phyloP scores from a whole-genome alignment of 1,140 invertebrate species.

The Micrasema minimum region DNA sequence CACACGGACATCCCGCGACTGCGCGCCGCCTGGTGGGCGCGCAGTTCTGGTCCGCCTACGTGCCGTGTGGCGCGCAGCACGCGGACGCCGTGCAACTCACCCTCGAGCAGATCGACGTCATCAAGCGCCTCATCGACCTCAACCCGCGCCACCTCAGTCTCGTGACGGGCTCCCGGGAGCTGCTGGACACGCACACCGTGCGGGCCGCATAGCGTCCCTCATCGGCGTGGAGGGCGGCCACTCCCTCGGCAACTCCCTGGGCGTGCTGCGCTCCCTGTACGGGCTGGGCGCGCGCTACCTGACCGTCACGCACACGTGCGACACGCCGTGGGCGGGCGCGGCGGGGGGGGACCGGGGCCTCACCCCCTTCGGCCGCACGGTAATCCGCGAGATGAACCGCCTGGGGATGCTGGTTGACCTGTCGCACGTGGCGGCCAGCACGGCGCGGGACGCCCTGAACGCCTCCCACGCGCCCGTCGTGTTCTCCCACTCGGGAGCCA shows the following conservation, averaged over 20 bases:
- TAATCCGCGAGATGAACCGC: conserved; percentile 88
- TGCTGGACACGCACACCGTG: conserved; percentile 80
- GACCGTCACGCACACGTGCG: conserved; percentile 83
- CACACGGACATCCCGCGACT: conserved; percentile 91
- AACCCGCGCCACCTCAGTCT: conserved; percentile 77
- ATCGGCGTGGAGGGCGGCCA: conserved; percentile 90
- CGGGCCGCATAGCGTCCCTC: conserved; percentile 82
- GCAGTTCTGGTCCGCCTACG: conserved; percentile 87
- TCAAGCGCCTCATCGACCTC: conserved; percentile 84
- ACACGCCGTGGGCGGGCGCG: conserved; percentile 78
- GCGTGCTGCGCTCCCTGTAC: conserved; percentile 85
- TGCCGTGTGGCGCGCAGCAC: conserved; percentile 83
- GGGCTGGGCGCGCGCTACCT: conserved; percentile 84
- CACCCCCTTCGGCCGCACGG: conserved; percentile 76
- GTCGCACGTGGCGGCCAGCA: conserved; percentile 87
- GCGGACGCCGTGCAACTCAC: conserved; percentile 87
- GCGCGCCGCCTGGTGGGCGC: conserved; percentile 81
- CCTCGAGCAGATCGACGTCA: conserved; percentile 89
- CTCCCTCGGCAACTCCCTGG: conserved; percentile 85
- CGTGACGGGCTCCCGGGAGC: conserved; percentile 77
- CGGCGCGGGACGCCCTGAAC: conserved; percentile 86
- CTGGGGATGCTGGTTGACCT: conserved; percentile 95
- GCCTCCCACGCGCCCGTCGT: conserved; percentile 89
- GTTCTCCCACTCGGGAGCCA: conserved; percentile 91
- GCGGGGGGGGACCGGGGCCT: conserved; percentile 68